phyloP scores from a whole-genome alignment of 64 coral and sea anemone genomes.

The Orbicella faveolata region DNA sequence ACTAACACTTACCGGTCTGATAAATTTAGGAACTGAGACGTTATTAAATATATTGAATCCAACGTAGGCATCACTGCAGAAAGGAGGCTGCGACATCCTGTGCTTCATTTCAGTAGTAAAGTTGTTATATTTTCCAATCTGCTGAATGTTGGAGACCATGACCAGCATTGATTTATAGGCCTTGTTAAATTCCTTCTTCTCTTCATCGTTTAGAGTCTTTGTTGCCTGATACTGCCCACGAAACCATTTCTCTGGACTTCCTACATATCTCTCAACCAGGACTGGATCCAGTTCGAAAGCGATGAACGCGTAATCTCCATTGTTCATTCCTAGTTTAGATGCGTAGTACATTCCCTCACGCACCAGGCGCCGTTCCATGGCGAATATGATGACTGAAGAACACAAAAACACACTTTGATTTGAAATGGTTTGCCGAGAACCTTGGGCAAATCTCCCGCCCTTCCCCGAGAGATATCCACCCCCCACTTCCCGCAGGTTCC shows the following conservation, averaged over 20 bases:
- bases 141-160: conserved; percentile 51
- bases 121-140: conserved; percentile 41
- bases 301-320: conserved; percentile 85
- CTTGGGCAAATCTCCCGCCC: too few relatives aligned
- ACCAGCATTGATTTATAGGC: conserved; percentile 42
- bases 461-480: too few relatives aligned
- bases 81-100: conserved; percentile 70
- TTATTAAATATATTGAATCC: neutral
- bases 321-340: conserved; percentile 67
- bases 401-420: neutral
- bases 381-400: conserved; percentile 87
- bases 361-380: conserved; percentile 46
- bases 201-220: neutral
- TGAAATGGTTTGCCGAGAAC: too few relatives aligned
- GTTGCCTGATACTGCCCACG: conserved; percentile 10
- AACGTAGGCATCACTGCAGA: conserved; percentile 60
- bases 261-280: neutral
- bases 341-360: conserved; percentile 78
- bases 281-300: conserved; percentile 64
- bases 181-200: conserved; percentile 53
- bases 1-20: conserved; percentile 17
- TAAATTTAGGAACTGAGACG: conserved; percentile 8
- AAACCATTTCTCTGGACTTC: conserved; percentile 15
- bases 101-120: conserved; percentile 67
- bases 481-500: too few relatives aligned